Evolutionary conservation across 2,797 vertebrate species (phyloP).

Genomic region (Phrynocephalus vlangalii): DNA sequence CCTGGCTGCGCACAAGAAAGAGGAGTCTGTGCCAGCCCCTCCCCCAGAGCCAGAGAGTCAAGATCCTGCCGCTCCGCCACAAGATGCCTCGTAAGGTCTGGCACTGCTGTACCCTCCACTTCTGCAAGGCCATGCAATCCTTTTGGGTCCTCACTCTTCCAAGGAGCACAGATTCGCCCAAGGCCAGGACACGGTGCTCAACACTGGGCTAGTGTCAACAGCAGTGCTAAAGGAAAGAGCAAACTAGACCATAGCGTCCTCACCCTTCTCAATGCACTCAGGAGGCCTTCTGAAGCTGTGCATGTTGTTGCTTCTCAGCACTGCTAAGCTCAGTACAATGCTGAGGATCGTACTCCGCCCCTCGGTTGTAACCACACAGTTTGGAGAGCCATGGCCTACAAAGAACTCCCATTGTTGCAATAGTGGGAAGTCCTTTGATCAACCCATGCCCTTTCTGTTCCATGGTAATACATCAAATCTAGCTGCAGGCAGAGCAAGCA

Average conservation of each 20-base stretch:
- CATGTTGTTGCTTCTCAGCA: neutral
- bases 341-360: neutral
- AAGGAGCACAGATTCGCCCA: conserved; percentile 20
- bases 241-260: neutral
- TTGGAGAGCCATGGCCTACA: neutral
- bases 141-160: neutral
- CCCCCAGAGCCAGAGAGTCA: conserved; percentile 84
- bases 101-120: conserved; percentile 29
- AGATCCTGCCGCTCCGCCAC: conserved; percentile 81
- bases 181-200: neutral
- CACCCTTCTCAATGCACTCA: neutral
- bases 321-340: neutral
- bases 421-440: neutral
- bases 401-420: too few relatives aligned
- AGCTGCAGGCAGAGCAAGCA: neutral
- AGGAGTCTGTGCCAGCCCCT: conserved; percentile 80
- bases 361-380: neutral
- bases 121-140: conserved; percentile 29
- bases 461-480: neutral
- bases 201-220: neutral
- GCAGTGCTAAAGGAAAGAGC: conserved; percentile 7
- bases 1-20: conserved; percentile 86
- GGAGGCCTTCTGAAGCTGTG: neutral
- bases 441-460: neutral
- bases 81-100: conserved; percentile 89